Base-by-base conservation (phyloP, 2,113 vertebrate genomes). In the Dasyornis broadbenti region DNA sequence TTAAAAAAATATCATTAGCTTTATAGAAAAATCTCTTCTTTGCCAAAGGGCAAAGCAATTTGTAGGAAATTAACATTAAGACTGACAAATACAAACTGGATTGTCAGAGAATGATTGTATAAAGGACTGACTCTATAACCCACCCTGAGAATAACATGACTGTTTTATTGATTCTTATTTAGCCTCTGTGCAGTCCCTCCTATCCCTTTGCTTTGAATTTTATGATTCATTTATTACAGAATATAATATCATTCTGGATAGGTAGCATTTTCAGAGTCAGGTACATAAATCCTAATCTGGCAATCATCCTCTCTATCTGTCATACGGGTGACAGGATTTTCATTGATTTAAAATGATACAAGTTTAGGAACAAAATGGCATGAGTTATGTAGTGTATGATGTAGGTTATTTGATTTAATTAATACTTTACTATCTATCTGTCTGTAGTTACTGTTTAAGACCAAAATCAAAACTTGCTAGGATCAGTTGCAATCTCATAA, bases 241-340 rank as follows among this genome's bases (percentile, higher is more conserved):
- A 93, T 76, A 77, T 82, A 82, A 24, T 93, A 77, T 72, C 20
- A 64, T 90, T 92, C 42, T 88, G 52, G 63, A 47, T 73, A 91
- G 75, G 60, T 70, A 93, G 71, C 61, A 52, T 92, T 95, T 95
- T 95, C 83, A 78, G 61, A 78, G 60, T 56, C 18, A 61, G 79
- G 50, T 49, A 86, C 59, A 91, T 95, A 88, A 90, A 90, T 96
- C 52, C 82, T 94, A 77, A 94, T 92, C 77, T 92, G 69, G 83
- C 78, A 91, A 65, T 93, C 82, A 88, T 69, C 33, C 39, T 82
- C 49, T 72, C 0, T 50, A 40, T 56, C 68, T 61, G 59, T 69
- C 72, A 94, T 52, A 40, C 1, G 8, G 20, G 30, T 91, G 84
- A 95, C 73, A 94, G 65, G 65, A 85, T 91, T 91, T 69, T 79